A percentile compares a stretch with the other conserved stretches of the same genome.
Conservation (phyloP, 2,888 invertebrate species). For the Amiota minor region DNA sequence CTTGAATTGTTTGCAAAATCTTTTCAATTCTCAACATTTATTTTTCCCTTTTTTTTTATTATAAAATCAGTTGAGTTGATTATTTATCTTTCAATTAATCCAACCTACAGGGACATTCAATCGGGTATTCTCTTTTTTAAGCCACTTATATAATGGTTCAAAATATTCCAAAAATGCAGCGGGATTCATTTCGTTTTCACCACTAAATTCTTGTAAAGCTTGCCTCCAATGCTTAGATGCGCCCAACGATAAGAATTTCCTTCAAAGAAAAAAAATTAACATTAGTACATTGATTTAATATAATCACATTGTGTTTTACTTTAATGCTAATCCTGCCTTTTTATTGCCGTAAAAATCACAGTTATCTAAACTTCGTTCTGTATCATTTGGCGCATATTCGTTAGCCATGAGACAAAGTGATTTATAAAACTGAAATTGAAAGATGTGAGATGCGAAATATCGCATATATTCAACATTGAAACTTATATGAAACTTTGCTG, state of each 20-base stretch:
- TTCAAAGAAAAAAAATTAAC: too few relatives aligned
- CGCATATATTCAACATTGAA: constrained; percentile 80
- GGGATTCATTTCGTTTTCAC: constrained; percentile 83
- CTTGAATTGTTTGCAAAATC: too few relatives aligned
- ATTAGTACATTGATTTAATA: too few relatives aligned
- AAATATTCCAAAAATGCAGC: constrained; percentile 86
- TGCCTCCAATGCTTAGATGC: constrained; percentile 85
- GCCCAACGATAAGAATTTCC: constrained; percentile 81
- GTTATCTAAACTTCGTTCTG: constrained; percentile 81
- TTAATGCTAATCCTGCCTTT: constrained; percentile 81
- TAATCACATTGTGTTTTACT: not conserved
- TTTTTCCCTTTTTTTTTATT: too few relatives aligned
- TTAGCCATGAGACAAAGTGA: constrained; percentile 83
- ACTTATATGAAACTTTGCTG: constrained; percentile 83
- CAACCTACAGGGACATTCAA: constrained; percentile 79
- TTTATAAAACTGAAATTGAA: constrained; percentile 86
- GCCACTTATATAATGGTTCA: constrained; percentile 83
- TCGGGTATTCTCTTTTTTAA: constrained; percentile 81
- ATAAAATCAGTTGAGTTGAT: too few relatives aligned
- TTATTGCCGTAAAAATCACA: constrained; percentile 89
- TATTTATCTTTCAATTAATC: constrained; percentile 62
- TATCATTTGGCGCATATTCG: constrained; percentile 80
- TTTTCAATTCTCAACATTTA: too few relatives aligned
- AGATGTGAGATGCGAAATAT: constrained; percentile 85
- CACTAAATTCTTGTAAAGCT: constrained; percentile 85